Evolutionary conservation across 2,888 invertebrate species (phyloP), one percentile per base, ranked within the genome.

Genomic region (Caenorhabditis becei): DNA sequence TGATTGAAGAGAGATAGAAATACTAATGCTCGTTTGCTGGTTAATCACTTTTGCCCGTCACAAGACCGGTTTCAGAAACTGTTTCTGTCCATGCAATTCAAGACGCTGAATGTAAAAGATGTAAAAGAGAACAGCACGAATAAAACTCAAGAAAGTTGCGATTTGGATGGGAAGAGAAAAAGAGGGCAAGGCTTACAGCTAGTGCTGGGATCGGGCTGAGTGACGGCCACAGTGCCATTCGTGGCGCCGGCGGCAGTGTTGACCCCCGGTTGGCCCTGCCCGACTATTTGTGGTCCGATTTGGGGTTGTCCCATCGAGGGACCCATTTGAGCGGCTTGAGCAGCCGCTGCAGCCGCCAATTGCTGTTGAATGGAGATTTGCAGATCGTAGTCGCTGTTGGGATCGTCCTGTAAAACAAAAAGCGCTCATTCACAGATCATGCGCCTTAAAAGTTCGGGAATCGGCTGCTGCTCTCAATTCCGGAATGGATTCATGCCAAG

Each of bases 341-440:
- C 70, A 18, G 65, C 74, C 1, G 78, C 82, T n/a, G 66, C 71
- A 2, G 77, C 83, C 11, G 83, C 81, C 66, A 85, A 58, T 47
- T 85, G 85, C 65, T 85, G 85, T 53, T 86, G 86, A 53, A 86
- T 84, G 35, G 82, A 80, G 1, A 85, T 16, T 61, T 83, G 83
- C 63, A 86, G 63, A 54, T 86, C 86, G 66, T 82, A 86, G 53
- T 86, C 86, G 51, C 62, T 65, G 70, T 75, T 80, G 14, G 71
- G 58, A 54, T 82, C 82, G 63, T 82, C 82, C 77, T 82, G 82
- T 74, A 77, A 78, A 82, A 82, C 81, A 77, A 82, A 78, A 82
- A 82, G 82, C 82, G 77, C 82, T 82, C 82, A 77, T 78, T 77
- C 82, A 77, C 71, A 78, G 61, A 63, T 72, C 82, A 82, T 82